Evolutionary conservation across 2,888 invertebrate genomes (phyloP), one percentile per base, ranked within the genome.

Genomic region (Pollenia amentaria): DNA sequence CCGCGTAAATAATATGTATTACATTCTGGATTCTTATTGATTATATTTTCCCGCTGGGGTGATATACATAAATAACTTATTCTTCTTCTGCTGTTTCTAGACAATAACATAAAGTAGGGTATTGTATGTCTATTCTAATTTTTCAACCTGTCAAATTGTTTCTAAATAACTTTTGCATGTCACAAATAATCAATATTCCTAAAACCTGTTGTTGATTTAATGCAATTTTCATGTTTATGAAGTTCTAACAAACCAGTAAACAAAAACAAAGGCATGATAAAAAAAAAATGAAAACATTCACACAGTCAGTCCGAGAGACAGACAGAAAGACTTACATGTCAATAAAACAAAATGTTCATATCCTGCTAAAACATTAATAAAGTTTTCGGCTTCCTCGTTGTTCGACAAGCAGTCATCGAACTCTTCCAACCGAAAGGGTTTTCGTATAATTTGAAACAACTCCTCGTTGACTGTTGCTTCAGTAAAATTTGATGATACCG

Each of bases 311-410:
- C 10, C 51, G 48, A 48, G 12, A 62, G 51, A 16, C 10, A 14
- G 42, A 38, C 48, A 55, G 53, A 46, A 21, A 42, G 9, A 92
- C 93, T 93, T 85, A 93, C 93, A 91, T 88, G 93, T 93, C 85
- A 93, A 86, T 42, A 92, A 90, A 14, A 91, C 91, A 87, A 93
- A 93, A 87, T 93, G 93, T 81, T 91, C 93, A 81, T 91, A 92
- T 87, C 93, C 93, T 70, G 93, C 92, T 85, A 92, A 90, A 76
- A 93, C 87, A 10, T 90, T 88, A 38, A 90, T 87, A 83, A 93
- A 93, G 82, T 91, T 91, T 85, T 93, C 93, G 79, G 91, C 90
- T 76, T 93, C 92, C 87, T 93, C 92, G 86, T 89, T 92, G 77
- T 90, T 89, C 0, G 92, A 88, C 1, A 93, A 88, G 72, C 91